phyloP scores from a whole-genome alignment of 2,888 invertebrate species.

The Volucella inanis region DNA sequence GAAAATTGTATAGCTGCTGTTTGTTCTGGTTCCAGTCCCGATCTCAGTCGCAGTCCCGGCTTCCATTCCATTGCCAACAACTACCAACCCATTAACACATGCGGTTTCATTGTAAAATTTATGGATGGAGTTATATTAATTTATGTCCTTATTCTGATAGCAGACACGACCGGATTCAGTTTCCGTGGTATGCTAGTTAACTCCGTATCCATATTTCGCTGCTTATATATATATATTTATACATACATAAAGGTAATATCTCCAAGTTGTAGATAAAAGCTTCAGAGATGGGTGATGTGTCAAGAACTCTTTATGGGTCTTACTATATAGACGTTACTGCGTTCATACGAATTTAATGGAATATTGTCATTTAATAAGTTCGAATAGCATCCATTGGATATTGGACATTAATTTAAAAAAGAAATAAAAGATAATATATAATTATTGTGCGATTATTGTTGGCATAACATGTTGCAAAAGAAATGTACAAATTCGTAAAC shows the following conservation, averaged over 20 bases:
- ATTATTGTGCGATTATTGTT: too few species aligned
- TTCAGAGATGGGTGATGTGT: not conserved
- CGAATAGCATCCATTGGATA: not conserved
- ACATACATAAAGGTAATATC: slow-evolving; percentile 19
- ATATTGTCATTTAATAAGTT: not conserved
- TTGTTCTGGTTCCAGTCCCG: not conserved
- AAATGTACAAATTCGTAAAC: too few species aligned
- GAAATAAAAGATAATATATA: not conserved
- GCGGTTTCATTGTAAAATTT: slow-evolving; percentile 40
- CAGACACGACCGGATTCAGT: slow-evolving; percentile 27
- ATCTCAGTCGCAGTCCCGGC: too few species aligned
- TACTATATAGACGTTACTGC: not conserved
- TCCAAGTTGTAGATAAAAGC: slow-evolving; percentile 21
- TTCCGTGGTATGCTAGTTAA: slow-evolving; percentile 11
- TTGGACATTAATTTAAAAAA: not conserved
- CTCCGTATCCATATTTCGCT: not conserved
- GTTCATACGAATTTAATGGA: not conserved
- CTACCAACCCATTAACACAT: slow-evolving; percentile 54
- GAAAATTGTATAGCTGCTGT: slow-evolving; percentile 10
- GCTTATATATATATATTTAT: not conserved
- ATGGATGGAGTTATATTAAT: slow-evolving; percentile 41
- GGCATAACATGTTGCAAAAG: too few species aligned
- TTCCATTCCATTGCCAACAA: slow-evolving; percentile 24
- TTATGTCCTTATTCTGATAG: slow-evolving; percentile 43
- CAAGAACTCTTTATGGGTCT: slow-evolving; percentile 11